Evolutionary conservation across 35 echinoderm and acorn worm species (phyloP).

Genomic region (Ptychodera flava): DNA sequence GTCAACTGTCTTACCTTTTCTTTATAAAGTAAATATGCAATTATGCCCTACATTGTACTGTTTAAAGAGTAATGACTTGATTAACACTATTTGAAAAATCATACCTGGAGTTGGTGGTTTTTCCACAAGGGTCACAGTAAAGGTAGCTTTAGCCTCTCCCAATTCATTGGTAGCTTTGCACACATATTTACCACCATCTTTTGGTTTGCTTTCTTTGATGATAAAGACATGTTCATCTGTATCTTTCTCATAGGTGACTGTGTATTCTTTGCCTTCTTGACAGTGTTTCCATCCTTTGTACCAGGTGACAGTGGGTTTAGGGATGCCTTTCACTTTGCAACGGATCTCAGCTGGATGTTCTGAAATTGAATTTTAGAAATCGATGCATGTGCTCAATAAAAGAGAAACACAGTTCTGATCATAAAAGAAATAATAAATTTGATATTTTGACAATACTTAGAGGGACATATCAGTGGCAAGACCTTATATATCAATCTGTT

Average conservation of each 20-base stretch:
- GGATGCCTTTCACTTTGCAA: slow-evolving; percentile 56
- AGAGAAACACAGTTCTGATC: no score
- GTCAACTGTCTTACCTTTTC: no score
- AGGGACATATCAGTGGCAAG: no score
- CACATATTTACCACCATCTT: slow-evolving; percentile 68
- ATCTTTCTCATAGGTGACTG: slow-evolving; percentile 28
- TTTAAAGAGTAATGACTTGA: background rate
- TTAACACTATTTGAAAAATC: background rate
- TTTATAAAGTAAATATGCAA: no score
- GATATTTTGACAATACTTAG: no score
- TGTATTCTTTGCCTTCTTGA: slow-evolving; percentile 45
- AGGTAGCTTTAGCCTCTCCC: slow-evolving; percentile 43
- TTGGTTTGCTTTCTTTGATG: slow-evolving; percentile 48
- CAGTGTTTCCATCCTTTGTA: slow-evolving; percentile 78
- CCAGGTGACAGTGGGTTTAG: slow-evolving; percentile 64
- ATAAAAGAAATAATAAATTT: no score
- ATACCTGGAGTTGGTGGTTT: background rate
- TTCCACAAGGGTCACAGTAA: slow-evolving; percentile 20
- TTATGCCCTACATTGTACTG: background rate
- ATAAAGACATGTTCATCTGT: slow-evolving; percentile 52
- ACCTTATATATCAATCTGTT: no score
- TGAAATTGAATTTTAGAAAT: no score
- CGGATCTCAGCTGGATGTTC: slow-evolving; percentile 36
- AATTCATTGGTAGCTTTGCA: slow-evolving; percentile 51
- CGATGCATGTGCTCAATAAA: no score